Conservation (phyloP, 1,140 invertebrate genomes). For the Euura lappo region DNA sequence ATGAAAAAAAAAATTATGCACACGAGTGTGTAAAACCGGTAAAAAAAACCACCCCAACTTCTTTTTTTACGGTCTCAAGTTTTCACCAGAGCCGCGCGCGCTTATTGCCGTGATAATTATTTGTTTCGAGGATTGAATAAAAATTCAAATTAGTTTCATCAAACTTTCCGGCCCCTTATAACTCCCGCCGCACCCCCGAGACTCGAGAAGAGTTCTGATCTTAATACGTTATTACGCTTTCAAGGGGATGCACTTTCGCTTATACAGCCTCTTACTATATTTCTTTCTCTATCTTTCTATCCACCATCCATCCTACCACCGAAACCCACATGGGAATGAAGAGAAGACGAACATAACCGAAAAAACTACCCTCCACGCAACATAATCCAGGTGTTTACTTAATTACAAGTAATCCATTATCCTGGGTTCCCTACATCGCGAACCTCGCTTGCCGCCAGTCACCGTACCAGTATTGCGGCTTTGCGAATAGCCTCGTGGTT, state of each 20-base stretch:
- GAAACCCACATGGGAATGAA: too few relatives aligned
- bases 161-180: constrained; percentile 33
- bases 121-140: constrained; percentile 53
- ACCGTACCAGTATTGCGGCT: constrained; percentile 7
- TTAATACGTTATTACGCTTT: constrained; percentile 53
- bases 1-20: too few relatives aligned
- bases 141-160: constrained; percentile 55
- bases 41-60: too few relatives aligned
- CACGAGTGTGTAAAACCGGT: too few relatives aligned
- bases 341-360: too few relatives aligned
- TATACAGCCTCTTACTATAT: constrained; percentile 13
- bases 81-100: constrained; percentile 14
- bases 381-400: constrained; percentile 40
- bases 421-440: constrained; percentile 16
- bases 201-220: constrained; percentile 52
- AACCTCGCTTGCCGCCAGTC: constrained; percentile 11
- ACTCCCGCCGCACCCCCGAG: not conserved
- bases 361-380: not conserved
- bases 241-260: constrained; percentile 30
- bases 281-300: too few relatives aligned
- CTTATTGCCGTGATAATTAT: constrained; percentile 55
- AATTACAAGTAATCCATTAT: constrained; percentile 50
- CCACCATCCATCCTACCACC: too few relatives aligned
- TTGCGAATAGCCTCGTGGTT: constrained; percentile 8
- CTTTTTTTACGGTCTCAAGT: too few relatives aligned